These are phyloP conservation scores for Aphelinus atriplicis DNA, from an alignment of 1,140 invertebrate genomes.

Conservation along the genomic window DNA sequence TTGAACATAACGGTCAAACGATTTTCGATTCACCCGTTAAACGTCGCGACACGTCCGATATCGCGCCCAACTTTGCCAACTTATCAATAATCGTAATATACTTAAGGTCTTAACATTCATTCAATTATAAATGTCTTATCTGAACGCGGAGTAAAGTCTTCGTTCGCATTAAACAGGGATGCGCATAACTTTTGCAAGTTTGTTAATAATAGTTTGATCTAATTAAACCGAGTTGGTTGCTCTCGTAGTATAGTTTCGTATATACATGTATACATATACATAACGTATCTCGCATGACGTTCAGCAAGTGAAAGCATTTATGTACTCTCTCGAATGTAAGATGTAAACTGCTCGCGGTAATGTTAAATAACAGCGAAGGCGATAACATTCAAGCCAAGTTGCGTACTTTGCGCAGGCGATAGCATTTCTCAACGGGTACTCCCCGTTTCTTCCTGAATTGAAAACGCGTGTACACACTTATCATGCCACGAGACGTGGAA, in stretches of 20 bases:
- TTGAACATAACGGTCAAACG: too few relatives aligned
- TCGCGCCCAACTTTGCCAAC: too few relatives aligned
- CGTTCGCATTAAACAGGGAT: not conserved
- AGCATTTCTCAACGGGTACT: too few relatives aligned
- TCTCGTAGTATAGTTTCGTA: not conserved
- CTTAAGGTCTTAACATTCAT: too few relatives aligned
- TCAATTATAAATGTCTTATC: too few relatives aligned
- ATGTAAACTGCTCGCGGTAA: not conserved
- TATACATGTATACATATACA: too few relatives aligned
- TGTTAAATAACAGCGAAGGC: not conserved
- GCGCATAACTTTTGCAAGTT: constrained; percentile 8
- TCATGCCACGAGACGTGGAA: too few relatives aligned
- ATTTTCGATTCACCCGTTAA: too few relatives aligned
- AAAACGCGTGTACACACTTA: too few relatives aligned
- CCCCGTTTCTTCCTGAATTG: too few relatives aligned
- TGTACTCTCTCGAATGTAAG: not conserved
- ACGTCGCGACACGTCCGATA: too few relatives aligned
- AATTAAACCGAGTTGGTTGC: constrained; percentile 18
- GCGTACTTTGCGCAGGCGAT: not conserved
- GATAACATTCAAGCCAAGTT: not conserved
- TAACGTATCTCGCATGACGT: not conserved
- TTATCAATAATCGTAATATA: too few relatives aligned
- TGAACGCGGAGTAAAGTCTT: not conserved
- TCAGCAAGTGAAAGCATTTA: constrained; percentile 7
- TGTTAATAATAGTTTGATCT: constrained; percentile 17